These are phyloP conservation scores for Melanotaenia pygmaea DNA, from an alignment of 2,797 vertebrate genomes.

Conservation along the genomic window DNA sequence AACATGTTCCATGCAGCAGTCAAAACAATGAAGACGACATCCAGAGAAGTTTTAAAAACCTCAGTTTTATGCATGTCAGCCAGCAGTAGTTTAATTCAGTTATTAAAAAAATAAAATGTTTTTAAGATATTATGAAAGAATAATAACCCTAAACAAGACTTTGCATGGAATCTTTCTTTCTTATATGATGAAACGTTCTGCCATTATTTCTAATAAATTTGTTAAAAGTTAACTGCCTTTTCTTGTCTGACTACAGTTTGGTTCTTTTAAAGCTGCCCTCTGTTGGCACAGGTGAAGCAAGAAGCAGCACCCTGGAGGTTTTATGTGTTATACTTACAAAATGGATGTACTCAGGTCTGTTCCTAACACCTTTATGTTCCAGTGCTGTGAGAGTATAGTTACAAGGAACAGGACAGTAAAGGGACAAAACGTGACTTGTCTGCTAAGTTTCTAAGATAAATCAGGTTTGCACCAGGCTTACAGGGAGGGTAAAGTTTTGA, in stretches of 20 bases:
- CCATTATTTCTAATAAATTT: no score
- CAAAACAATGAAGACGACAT: background rate
- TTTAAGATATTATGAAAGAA: no score
- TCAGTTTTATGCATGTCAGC: background rate
- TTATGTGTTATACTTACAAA: background rate
- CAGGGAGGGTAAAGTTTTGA: conserved; percentile 3
- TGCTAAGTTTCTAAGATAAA: conserved; percentile 10
- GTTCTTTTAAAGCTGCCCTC: no score
- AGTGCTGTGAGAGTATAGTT: background rate
- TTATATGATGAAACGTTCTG: no score
- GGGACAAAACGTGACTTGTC: background rate
- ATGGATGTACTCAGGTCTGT: background rate
- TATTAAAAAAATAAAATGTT: no score
- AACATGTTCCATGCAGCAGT: conserved; percentile 2
- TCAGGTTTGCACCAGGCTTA: conserved; percentile 2
- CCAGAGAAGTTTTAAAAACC: background rate
- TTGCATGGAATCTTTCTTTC: no score
- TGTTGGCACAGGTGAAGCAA: no score
- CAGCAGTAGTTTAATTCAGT: no score
- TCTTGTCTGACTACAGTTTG: no score
- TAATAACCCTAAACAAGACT: no score
- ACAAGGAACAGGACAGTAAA: background rate
- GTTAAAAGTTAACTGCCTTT: no score
- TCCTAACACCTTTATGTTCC: background rate
- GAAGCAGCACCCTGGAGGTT: background rate